Evolutionary conservation across 1,140 invertebrate species (phyloP), one percentile per base, ranked within the genome.

Genomic region (Neuroterus valhalla): DNA sequence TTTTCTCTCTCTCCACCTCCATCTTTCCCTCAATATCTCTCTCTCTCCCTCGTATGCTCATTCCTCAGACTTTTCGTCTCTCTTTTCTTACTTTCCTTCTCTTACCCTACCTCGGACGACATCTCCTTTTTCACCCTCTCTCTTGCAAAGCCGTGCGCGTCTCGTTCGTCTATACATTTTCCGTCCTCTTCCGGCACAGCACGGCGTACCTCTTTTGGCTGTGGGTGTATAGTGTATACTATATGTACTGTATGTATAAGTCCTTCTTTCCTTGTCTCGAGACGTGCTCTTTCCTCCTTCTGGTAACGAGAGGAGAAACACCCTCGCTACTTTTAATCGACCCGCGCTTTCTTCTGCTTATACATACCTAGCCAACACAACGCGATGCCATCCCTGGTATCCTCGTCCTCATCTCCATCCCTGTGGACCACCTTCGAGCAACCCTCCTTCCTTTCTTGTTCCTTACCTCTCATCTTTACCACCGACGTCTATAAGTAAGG

Each of bases 281-380:
- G 75, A 76, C 74, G 74, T 67, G 74, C 82, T 82, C 78, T 79
- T 74, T 77, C 77, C 75, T 80, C 71, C 81, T 80, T 81, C 83
- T 83, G 83, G 88, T 90, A 90, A 90, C 89, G 87, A 90, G 89
- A 89, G 88, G 88, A 90, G 89, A 90, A 90, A 90, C 88, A 90
- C 89, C 89, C 89, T 90, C 88, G 89, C 88, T 90, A 89, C 89
- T 90, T 90, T 90, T 90, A 90, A 90, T 90, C 89, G 89, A 90
- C 89, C 89, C 89, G 86, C 87, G 89, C 88, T 90, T 89, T 90
- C 89, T 90, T 90, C 85, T 89, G 87, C 89, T 90, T 88, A 88
- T 89, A 89, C 88, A 88, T 88, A 87, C 87, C 87, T 86, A 87
- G 74, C 79, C 82, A 78, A 77, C 82, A 74, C 82, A 78, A 77